A percentile compares a stretch with the other conserved stretches of the same genome.
These are phyloP conservation scores for Betta splendens DNA, from an alignment of 2,797 vertebrate genomes.

Conservation along the genomic window DNA sequence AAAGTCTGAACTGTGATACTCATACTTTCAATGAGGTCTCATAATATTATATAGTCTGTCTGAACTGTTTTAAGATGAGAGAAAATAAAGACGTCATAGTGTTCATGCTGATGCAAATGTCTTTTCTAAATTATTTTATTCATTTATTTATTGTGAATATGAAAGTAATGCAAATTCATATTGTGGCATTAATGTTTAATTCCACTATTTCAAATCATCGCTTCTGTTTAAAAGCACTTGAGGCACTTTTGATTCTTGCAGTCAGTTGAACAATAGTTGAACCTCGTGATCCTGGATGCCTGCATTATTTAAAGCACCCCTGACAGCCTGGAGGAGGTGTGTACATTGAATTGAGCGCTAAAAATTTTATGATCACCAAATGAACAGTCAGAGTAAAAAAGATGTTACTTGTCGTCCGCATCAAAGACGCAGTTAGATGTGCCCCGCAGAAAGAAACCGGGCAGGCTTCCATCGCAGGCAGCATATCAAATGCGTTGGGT, in stretches of 20 bases:
- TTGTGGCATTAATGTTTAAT: background rate
- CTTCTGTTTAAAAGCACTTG: conserved; percentile 1
- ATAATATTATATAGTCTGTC: background rate
- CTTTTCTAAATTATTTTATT: background rate
- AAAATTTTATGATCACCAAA: conserved; percentile 46
- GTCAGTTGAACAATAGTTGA: conserved; percentile 15
- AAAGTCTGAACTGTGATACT: background rate
- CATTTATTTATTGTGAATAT: background rate
- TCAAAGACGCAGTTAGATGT: conserved; percentile 18
- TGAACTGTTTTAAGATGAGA: background rate
- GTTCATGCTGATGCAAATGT: background rate
- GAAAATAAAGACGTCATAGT: background rate
- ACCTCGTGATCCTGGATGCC: conserved; percentile 14
- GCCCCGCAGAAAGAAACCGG: conserved; percentile 12
- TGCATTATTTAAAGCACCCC: conserved; percentile 37
- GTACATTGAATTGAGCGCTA: conserved; percentile 20
- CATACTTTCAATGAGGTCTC: background rate
- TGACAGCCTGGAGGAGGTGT: conserved; percentile 19
- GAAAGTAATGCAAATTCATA: background rate
- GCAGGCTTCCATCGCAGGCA: conserved; percentile 6
- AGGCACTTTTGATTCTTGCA: background rate
- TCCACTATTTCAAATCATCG: background rate
- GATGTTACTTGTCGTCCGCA: conserved; percentile 5
- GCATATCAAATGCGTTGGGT: conserved; percentile 10
- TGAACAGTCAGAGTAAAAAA: conserved; percentile 8